These are phyloP conservation scores for Neodon shergylaensis DNA, from an alignment of 2,113 vertebrate species.

Conservation along the genomic window DNA sequence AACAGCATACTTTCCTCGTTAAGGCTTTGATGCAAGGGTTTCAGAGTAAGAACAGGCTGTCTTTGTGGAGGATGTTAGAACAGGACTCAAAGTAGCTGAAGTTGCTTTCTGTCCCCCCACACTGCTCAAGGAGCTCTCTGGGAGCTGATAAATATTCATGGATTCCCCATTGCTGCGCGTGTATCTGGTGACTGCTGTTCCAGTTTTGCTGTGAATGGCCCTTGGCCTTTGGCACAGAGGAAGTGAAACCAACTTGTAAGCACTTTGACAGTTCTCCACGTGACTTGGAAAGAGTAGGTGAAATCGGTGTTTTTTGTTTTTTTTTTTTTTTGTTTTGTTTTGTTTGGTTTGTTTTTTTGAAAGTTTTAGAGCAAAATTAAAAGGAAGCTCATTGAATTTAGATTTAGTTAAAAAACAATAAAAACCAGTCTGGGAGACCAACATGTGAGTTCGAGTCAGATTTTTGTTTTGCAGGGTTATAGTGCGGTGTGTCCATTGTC, in stretches of 20 bases:
- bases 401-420: not conserved
- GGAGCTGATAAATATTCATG: constrained; percentile 61
- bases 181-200: not conserved
- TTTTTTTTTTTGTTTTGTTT: too few species aligned
- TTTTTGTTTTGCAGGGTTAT: not conserved
- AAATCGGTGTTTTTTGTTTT: not conserved
- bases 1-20: constrained; percentile 8
- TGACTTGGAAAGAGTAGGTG: constrained; percentile 41
- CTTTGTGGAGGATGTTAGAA: constrained; percentile 50
- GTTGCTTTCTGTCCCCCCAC: not conserved
- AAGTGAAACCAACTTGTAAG: constrained; percentile 43
- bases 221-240: constrained; percentile 46
- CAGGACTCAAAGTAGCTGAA: not conserved
- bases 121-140: not conserved
- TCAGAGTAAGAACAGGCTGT: constrained; percentile 70
- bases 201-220: not conserved
- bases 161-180: not conserved
- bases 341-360: not conserved
- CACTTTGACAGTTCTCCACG: constrained; percentile 1
- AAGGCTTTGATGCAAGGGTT: constrained; percentile 29
- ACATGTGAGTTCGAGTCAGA: not conserved
- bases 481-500: not conserved
- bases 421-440: not conserved
- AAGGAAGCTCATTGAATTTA: constrained; percentile 28
- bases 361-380: constrained; percentile 31